Conservation (phyloP, 2,888 invertebrate species). For the Drosophila pseudotalamancana region DNA sequence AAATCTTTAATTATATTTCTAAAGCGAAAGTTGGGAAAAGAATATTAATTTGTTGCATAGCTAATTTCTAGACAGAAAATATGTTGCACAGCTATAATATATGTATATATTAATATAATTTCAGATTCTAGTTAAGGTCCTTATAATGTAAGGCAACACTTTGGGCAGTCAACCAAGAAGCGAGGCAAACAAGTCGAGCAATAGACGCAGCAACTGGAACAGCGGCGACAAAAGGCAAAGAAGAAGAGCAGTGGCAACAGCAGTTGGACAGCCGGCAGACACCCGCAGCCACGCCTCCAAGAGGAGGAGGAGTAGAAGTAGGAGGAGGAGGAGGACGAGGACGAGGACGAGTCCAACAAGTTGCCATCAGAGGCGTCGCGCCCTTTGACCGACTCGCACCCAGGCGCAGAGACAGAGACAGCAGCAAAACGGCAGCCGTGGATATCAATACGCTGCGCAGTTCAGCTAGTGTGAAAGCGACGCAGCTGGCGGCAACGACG, state of each 20-base stretch:
- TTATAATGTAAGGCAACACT: constrained; percentile 64
- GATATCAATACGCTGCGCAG: constrained; percentile 83
- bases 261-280: background rate
- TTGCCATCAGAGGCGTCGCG: constrained; percentile 34
- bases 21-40: too few relatives aligned
- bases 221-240: background rate
- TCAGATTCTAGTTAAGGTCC: constrained; percentile 23
- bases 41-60: background rate
- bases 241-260: background rate
- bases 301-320: background rate
- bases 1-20: too few relatives aligned
- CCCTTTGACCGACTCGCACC: constrained; percentile 28
- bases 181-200: constrained; percentile 24
- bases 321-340: background rate
- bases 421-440: constrained; percentile 84
- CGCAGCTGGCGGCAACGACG: constrained; percentile 20
- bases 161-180: constrained; percentile 16
- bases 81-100: background rate
- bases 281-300: background rate
- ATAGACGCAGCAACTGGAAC: constrained; percentile 4
- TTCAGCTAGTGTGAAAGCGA: constrained; percentile 75
- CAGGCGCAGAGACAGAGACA: constrained; percentile 45
- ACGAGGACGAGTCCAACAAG: constrained; percentile 40
- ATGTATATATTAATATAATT: constrained; percentile 5
- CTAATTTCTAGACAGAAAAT: too few relatives aligned